Conservation (phyloP, 2,113 vertebrate species). For the Callospermophilus lateralis region DNA sequence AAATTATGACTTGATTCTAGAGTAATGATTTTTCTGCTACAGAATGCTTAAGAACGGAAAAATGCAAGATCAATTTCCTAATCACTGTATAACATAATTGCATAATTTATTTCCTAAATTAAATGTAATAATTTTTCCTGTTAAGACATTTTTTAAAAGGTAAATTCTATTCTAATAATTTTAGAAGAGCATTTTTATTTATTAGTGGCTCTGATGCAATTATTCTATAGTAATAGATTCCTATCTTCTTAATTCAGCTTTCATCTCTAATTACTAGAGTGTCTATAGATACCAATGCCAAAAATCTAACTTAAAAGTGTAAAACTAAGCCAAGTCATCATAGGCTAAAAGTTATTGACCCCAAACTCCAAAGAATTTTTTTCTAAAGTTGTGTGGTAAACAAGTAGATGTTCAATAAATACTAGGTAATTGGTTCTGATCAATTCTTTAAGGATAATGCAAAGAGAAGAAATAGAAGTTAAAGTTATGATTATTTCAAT, state of each 20-base stretch:
- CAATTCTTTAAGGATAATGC: background rate
- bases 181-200: conserved; percentile 62
- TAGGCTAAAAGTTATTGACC: conserved; percentile 13
- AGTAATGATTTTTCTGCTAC: conserved; percentile 53
- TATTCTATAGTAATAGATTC: conserved; percentile 75
- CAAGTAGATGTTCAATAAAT: conserved; percentile 47
- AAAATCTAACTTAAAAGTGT: conserved; percentile 63
- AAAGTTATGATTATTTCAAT: background rate
- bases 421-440: background rate
- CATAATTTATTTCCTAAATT: conserved; percentile 69
- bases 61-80: conserved; percentile 65
- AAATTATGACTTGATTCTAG: conserved; percentile 32
- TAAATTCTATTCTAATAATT: conserved; percentile 67
- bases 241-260: conserved; percentile 64
- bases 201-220: conserved; percentile 53
- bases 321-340: conserved; percentile 29
- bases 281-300: conserved; percentile 11
- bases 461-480: background rate
- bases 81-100: conserved; percentile 52
- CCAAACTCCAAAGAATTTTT: conserved; percentile 19
- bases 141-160: conserved; percentile 59
- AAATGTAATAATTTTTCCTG: conserved; percentile 57
- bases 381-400: conserved; percentile 36
- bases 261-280: conserved; percentile 67
- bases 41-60: conserved; percentile 63